Evolutionary conservation across 2,888 invertebrate species (phyloP).

Genomic region (Heliconius erato): DNA sequence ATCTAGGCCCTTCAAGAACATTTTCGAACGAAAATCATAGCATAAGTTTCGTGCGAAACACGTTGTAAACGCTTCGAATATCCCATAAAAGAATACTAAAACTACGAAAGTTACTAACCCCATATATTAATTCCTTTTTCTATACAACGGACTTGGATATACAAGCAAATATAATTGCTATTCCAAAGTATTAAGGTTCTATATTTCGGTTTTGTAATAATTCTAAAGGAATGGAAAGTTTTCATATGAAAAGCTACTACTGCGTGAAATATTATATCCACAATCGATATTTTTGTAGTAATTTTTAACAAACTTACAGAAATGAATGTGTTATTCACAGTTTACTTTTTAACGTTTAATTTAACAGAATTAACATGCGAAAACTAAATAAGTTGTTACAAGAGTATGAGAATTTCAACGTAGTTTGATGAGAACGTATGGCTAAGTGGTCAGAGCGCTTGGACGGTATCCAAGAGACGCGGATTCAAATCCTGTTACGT

Average conservation of each 20-base stretch:
- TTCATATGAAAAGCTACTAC: constrained; percentile 4
- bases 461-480: too few species aligned
- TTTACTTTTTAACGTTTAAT: not conserved
- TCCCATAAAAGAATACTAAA: constrained; percentile 30
- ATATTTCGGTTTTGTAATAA: not conserved
- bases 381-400: not conserved
- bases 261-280: not conserved
- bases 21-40: constrained; percentile 12
- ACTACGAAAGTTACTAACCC: constrained; percentile 21
- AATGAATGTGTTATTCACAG: not conserved
- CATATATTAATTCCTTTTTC: constrained; percentile 19
- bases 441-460: too few species aligned
- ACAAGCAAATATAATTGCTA: constrained; percentile 14
- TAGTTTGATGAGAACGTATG: too few species aligned
- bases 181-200: constrained; percentile 1
- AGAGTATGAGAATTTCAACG: too few species aligned
- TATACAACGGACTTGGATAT: not conserved
- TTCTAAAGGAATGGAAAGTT: not conserved
- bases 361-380: too few species aligned
- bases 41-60: constrained; percentile 23
- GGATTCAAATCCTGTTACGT: too few species aligned
- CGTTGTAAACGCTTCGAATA: constrained; percentile 26
- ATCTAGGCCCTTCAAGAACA: constrained; percentile 2
- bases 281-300: not conserved
- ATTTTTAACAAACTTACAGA: not conserved